These are phyloP conservation scores for Acrocephalus kingi DNA, from an alignment of 2,113 vertebrate genomes.

Conservation along the genomic window DNA sequence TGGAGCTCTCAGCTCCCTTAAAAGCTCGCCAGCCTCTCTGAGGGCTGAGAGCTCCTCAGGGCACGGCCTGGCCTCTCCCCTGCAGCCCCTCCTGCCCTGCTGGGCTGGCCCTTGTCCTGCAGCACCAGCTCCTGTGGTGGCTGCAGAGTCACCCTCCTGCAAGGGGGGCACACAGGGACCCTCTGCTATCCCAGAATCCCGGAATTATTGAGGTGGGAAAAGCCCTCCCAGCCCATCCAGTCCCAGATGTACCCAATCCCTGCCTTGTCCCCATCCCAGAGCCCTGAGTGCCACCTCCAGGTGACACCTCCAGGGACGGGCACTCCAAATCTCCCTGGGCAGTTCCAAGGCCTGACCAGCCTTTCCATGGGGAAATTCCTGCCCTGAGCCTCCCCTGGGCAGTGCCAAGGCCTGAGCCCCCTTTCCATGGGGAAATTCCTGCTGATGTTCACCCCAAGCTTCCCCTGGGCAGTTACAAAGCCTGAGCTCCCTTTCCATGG, in stretches of 20 bases:
- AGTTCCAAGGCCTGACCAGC: accelerated
- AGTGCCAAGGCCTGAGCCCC: too few species aligned
- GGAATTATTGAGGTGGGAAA: accelerated
- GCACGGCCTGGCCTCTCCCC: not conserved
- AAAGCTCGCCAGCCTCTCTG: not conserved
- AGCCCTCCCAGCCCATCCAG: accelerated
- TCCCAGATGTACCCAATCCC: accelerated
- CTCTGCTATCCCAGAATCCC: accelerated
- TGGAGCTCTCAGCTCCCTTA: not conserved
- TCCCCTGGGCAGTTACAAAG: not conserved
- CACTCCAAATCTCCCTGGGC: not conserved
- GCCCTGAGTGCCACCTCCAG: not conserved
- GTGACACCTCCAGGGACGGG: not conserved
- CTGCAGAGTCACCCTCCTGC: not conserved
- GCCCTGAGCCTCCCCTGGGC: too few species aligned
- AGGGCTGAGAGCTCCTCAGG: not conserved
- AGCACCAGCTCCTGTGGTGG: accelerated
- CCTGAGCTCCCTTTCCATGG: not conserved
- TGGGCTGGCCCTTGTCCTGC: not conserved
- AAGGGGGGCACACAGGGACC: not conserved
- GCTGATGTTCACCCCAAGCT: too few species aligned
- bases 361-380: too few species aligned
- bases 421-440: too few species aligned
- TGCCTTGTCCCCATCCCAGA: not conserved
- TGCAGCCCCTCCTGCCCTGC: accelerated